Conservation (phyloP, 2,797 vertebrate species). For the Falco cherrug region DNA sequence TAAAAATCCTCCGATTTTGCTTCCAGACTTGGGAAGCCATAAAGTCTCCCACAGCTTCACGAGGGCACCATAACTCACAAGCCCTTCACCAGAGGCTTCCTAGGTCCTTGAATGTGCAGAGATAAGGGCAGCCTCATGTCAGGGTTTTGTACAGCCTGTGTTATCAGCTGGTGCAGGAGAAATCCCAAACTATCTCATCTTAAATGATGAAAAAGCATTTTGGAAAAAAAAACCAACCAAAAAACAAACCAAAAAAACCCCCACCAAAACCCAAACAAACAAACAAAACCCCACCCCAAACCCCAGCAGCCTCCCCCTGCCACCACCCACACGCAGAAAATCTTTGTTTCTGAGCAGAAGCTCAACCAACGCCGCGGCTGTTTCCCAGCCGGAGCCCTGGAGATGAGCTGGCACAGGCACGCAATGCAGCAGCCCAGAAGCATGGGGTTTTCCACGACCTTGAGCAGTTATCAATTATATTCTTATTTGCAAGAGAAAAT, state of each 20-base stretch:
- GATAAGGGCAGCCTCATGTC: background rate
- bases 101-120: background rate
- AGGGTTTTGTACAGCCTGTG: background rate
- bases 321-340: background rate
- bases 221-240: background rate
- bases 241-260: no score
- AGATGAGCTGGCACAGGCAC: constrained; percentile 41
- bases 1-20: background rate
- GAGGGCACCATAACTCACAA: background rate
- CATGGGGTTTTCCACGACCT: constrained; percentile 15
- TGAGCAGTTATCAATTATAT: background rate
- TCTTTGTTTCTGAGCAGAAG: background rate
- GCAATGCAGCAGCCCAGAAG: constrained; percentile 14
- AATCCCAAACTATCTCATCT: background rate
- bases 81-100: background rate
- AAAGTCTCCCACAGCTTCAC: background rate
- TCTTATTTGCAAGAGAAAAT: background rate
- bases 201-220: background rate
- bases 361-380: background rate
- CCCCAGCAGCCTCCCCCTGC: constrained; percentile 20
- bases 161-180: background rate
- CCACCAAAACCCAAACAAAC: no score
- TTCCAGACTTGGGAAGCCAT: background rate
- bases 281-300: background rate
- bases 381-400: constrained; percentile 19